phyloP scores from a whole-genome alignment of 2,888 invertebrate species.

The Stenchaetothrips biformis region DNA sequence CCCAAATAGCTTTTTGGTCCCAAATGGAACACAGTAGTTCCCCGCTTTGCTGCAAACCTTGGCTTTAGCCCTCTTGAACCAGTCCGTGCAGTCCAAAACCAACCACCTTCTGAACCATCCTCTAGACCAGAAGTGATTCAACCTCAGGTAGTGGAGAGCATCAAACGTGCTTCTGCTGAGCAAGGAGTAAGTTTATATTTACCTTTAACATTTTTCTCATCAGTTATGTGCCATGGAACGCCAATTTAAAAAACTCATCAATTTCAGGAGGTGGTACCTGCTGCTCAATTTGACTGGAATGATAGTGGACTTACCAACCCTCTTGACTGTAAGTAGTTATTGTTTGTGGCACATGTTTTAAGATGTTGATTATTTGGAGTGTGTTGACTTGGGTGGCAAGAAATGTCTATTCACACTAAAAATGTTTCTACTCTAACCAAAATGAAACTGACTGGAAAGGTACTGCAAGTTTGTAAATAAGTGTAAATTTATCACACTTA shows the following conservation, averaged over 20 bases:
- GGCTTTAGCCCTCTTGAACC: constrained; percentile 74
- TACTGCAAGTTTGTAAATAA: not conserved
- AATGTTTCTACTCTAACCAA: not conserved
- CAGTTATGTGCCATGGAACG: constrained; percentile 33
- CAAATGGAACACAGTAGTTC: constrained; percentile 74
- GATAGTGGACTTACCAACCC: constrained; percentile 67
- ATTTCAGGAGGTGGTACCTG: constrained; percentile 50
- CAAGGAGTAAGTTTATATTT: not conserved
- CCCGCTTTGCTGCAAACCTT: constrained; percentile 81
- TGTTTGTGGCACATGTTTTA: not conserved
- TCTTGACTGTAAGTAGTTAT: constrained; percentile 56
- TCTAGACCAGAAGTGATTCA: constrained; percentile 29
- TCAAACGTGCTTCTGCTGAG: constrained; percentile 27
- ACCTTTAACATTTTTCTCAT: constrained; percentile 27
- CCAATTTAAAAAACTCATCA: constrained; percentile 10
- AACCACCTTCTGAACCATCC: not conserved
- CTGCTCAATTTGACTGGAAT: constrained; percentile 69
- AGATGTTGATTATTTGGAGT: not conserved
- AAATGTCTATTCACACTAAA: too few relatives aligned
- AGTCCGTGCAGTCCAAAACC: constrained; percentile 43
- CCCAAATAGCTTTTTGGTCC: constrained; percentile 68
- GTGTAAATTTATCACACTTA: constrained; percentile 1
- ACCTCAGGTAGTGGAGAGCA: constrained; percentile 29
- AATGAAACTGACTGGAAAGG: not conserved
- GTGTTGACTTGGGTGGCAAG: too few relatives aligned